Evolutionary conservation across 2,113 vertebrate genomes (phyloP), one percentile per base, ranked within the genome.

Genomic region (Nothobranchius kuhntae): DNA sequence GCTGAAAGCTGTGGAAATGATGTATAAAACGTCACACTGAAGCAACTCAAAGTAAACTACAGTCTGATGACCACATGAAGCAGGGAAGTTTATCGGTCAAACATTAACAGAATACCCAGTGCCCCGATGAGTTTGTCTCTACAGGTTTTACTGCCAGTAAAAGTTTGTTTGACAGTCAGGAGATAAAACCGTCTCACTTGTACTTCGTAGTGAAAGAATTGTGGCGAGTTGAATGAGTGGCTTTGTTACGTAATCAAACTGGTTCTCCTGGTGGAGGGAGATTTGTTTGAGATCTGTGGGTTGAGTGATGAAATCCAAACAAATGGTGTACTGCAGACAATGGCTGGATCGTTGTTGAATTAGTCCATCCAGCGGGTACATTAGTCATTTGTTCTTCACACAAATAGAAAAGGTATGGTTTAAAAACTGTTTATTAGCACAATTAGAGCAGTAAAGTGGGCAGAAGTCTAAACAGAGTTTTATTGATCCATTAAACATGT

Each of bases 71-170:
- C 1, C 61, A 53, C 60, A 66, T 50, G 45, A 21, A 26, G 38
- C 54, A 1, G 70, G 66, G 24, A 50, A 53, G 0, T 24, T 38
- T 30, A 58, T 30, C 6, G 54, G 82, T 75, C 13, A 73, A 86
- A 70, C 56, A 82, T 80, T 78, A 71, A 86, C 83, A 30, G 42
- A 17, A n/a, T 42, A 30, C 30, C 30, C 30, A 30, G 30, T 57
- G 14, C 0, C 52, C 52, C 4, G 35, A 4, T 40, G 30, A 38
- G 7, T 30, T 46, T n/a, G 2, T 13, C 14, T 52, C 24, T 17
- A 14, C 35, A 17, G 21, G 4, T 7, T 38, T n/a, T 13, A 6
- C n/a, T 21, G 30, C 13, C 14, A 7, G 45, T 3, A 26, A 24
- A 24, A 13, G 14, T n/a, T 1, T 36, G 1, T 13, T 26, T 60